Conservation (phyloP, 2,113 vertebrate genomes). For the Myiozetetes cayanensis region DNA sequence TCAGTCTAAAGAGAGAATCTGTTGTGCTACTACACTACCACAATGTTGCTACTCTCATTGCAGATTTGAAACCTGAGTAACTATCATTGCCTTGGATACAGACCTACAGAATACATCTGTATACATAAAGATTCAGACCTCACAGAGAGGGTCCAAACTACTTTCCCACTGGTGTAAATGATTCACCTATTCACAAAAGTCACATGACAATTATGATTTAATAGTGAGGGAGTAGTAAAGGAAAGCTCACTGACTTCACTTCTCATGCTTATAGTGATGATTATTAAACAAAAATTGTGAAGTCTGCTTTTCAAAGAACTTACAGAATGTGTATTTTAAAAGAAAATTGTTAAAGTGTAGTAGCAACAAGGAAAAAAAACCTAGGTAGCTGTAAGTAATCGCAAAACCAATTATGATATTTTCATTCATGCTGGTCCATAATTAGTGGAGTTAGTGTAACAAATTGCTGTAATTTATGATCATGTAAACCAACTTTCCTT, state of each 20-base stretch:
- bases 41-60: not conserved
- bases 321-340: not conserved
- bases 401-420: not conserved
- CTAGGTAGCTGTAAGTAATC: not conserved
- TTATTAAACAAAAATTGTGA: not conserved
- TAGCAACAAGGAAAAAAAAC: not conserved
- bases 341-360: not conserved
- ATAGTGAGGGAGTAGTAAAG: not conserved
- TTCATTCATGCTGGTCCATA: not conserved
- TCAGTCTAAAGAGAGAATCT: not conserved
- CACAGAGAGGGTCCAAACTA: not conserved
- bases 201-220: not conserved
- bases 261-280: not conserved
- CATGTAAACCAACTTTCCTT: not conserved
- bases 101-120: not conserved
- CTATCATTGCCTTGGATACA: not conserved
- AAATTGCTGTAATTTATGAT: not conserved
- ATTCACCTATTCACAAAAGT: not conserved
- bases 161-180: not conserved
- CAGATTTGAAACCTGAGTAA: not conserved
- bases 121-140: not conserved
- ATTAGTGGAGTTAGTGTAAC: not conserved
- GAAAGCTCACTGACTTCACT: not conserved
- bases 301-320: not conserved
- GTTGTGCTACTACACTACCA: not conserved